phyloP scores from a whole-genome alignment of 2,797 vertebrate genomes.

The Perodicticus potto region DNA sequence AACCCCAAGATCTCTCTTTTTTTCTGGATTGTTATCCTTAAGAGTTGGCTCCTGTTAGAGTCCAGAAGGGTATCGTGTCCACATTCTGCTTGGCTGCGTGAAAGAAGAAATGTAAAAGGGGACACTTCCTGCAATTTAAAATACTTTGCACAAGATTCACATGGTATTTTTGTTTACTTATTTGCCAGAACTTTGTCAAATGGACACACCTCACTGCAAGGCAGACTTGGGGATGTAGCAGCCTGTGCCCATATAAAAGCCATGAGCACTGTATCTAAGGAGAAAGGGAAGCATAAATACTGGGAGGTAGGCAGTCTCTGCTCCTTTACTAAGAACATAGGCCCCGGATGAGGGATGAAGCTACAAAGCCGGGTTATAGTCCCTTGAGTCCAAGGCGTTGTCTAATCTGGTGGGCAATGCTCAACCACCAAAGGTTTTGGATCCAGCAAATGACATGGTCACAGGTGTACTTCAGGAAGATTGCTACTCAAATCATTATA shows the following conservation, averaged over 20 bases:
- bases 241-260: not conserved
- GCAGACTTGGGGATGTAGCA: not conserved
- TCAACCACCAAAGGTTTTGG: not conserved
- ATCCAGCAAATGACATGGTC: not conserved
- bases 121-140: not conserved
- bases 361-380: not conserved
- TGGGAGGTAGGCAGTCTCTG: not conserved
- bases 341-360: not conserved
- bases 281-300: constrained; percentile 3
- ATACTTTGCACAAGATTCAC: too few species aligned
- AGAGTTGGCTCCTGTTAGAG: not conserved
- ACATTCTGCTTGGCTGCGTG: not conserved
- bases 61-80: not conserved
- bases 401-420: not conserved
- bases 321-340: not conserved
- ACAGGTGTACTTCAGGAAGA: not conserved
- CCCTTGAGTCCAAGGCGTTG: not conserved
- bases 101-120: not conserved
- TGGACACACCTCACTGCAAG: not conserved
- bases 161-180: not conserved
- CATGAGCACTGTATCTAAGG: not conserved
- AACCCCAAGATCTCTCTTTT: not conserved
- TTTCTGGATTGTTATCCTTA: not conserved
- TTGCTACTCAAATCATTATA: not conserved
- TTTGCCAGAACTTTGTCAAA: constrained; percentile 11